These are phyloP conservation scores for Brachypodius melanocephalos DNA, from an alignment of 2,113 vertebrate species.

Conservation along the genomic window DNA sequence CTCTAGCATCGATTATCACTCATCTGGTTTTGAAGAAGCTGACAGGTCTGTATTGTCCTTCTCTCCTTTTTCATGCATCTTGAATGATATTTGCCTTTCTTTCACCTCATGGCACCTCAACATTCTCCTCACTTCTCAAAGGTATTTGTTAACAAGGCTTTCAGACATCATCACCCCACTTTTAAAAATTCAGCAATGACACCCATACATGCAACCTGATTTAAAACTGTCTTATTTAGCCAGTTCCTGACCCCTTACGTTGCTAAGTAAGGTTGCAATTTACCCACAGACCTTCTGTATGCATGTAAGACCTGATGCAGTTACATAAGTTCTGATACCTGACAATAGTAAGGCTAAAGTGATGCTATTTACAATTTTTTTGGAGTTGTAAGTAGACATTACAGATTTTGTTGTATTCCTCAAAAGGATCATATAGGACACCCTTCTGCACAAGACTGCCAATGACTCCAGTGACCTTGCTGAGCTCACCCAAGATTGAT, in stretches of 20 bases:
- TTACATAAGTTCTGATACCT: background rate
- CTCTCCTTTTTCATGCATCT: background rate
- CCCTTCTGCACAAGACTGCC: background rate
- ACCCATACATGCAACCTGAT: background rate
- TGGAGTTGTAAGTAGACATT: background rate
- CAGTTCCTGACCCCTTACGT: background rate
- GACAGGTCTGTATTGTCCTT: background rate
- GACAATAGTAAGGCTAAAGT: background rate
- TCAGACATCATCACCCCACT: background rate
- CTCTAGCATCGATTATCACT: background rate
- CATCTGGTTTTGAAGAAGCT: background rate
- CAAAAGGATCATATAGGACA: accelerated
- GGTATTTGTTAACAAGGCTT: background rate
- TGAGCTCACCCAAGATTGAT: background rate
- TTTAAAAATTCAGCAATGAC: background rate
- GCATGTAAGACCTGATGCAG: background rate
- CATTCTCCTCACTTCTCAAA: background rate
- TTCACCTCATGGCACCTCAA: background rate
- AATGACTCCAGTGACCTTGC: background rate
- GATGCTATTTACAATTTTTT: background rate
- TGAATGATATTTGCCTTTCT: background rate
- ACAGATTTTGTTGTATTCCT: background rate
- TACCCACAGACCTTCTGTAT: background rate
- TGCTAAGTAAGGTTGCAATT: background rate
- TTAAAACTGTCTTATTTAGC: background rate